Percentiles rank a stretch among this genome's conserved stretches.
phyloP scores from a whole-genome alignment of 2,888 invertebrate species.

The Subacronicta megacephala region DNA sequence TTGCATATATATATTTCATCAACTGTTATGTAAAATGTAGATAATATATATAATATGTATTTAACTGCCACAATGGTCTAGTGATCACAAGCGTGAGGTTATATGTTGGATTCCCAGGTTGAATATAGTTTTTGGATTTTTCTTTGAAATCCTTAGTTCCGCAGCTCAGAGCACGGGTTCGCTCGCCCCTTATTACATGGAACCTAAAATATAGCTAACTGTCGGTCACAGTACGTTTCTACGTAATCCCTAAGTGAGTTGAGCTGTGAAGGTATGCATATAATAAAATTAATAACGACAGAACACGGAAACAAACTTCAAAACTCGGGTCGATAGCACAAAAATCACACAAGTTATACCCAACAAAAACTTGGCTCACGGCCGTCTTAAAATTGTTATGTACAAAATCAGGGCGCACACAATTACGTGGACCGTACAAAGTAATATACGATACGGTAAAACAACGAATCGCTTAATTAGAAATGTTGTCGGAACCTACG shows the following conservation, averaged over 20 bases:
- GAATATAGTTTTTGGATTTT: too few species aligned
- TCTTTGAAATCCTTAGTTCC: too few species aligned
- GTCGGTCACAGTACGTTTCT: too few species aligned
- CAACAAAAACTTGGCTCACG: slow-evolving; percentile 33
- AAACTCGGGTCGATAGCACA: slow-evolving; percentile 37
- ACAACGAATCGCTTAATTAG: slow-evolving; percentile 78
- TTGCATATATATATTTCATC: slow-evolving; percentile 21
- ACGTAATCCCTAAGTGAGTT: too few species aligned
- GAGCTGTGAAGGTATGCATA: too few species aligned
- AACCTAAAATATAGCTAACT: too few species aligned
- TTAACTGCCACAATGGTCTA: too few species aligned
- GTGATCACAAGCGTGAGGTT: too few species aligned
- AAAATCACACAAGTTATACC: slow-evolving; percentile 28
- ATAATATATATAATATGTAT: background rate
- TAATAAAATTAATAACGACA: slow-evolving; percentile 18
- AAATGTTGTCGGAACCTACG: slow-evolving; percentile 76
- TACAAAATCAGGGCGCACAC: slow-evolving; percentile 49
- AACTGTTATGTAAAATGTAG: slow-evolving; percentile 1
- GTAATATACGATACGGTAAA: slow-evolving; percentile 59
- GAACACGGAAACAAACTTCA: slow-evolving; percentile 23
- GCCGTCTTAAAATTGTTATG: slow-evolving; percentile 32
- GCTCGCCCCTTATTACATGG: too few species aligned
- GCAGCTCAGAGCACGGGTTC: too few species aligned
- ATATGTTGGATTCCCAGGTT: too few species aligned
- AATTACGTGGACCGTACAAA: slow-evolving; percentile 45